phyloP scores from a whole-genome alignment of 37 sponge, comb jelly and placozoan species.

The Ephydatia muelleri region DNA sequence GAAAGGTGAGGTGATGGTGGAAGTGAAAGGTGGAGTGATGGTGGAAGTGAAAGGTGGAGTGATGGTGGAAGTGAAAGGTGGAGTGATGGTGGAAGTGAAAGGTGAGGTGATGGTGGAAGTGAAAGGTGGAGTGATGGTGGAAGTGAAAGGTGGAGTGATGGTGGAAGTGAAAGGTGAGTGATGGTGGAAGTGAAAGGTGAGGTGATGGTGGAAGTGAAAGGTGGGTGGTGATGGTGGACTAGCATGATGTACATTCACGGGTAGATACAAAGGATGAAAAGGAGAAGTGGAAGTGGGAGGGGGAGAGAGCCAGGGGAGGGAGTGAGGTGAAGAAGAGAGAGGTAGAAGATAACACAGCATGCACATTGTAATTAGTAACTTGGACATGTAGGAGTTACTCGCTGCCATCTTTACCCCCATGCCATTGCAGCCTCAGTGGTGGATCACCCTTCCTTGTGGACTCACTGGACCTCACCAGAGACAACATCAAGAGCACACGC shows the following conservation, averaged over 20 bases:
- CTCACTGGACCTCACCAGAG: constrained; percentile 49
- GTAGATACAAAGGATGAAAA: background rate
- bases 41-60: background rate
- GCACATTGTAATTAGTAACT: background rate
- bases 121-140: too few species aligned
- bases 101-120: background rate
- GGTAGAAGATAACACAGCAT: background rate
- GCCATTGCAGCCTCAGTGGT: constrained; percentile 64
- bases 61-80: background rate
- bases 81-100: background rate
- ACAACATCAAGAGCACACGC: constrained; percentile 46
- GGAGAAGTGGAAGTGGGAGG: background rate
- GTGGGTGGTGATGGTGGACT: too few species aligned
- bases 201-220: too few species aligned
- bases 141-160: too few species aligned
- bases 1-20: background rate
- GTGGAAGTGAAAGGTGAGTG: too few species aligned
- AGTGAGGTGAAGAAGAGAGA: too few species aligned
- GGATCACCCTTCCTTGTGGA: constrained; percentile 62
- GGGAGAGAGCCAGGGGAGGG: background rate
- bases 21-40: background rate
- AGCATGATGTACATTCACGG: background rate
- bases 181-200: background rate
- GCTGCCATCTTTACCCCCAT: too few species aligned
- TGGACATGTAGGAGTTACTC: background rate